Conservation (phyloP, 2,113 vertebrate genomes). For the Naja naja region DNA sequence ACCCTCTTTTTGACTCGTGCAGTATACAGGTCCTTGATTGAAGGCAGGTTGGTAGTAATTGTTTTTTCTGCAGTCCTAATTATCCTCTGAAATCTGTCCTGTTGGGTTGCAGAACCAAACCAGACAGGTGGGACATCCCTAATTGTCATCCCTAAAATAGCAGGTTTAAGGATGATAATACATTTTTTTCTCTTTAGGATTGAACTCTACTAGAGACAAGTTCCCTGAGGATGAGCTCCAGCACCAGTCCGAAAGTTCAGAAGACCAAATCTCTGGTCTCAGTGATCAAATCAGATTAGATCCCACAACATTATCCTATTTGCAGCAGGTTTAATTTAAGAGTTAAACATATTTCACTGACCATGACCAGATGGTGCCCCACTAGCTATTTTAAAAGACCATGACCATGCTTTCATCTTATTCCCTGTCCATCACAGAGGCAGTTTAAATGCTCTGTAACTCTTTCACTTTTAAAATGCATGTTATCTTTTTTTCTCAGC, state of each 20-base stretch:
- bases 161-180: not conserved
- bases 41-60: no score
- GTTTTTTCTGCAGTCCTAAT: no score
- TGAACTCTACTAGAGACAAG: not conserved
- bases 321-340: not conserved
- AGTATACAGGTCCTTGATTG: no score
- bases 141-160: not conserved
- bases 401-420: not conserved
- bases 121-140: no score
- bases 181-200: not conserved
- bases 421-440: not conserved
- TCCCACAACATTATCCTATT: not conserved
- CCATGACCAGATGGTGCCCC: not conserved
- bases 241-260: not conserved
- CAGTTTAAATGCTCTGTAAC: not conserved
- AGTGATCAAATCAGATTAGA: not conserved
- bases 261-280: not conserved
- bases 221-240: not conserved
- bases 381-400: not conserved
- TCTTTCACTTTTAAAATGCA: not conserved
- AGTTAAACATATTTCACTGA: not conserved
- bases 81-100: no score
- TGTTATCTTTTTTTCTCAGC: not conserved
- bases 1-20: no score
- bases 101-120: no score